Percentiles rank a stretch among this genome's conserved stretches.
These are phyloP conservation scores for Bostrychus sinensis DNA, from an alignment of 2,113 vertebrate species.

Conservation along the genomic window DNA sequence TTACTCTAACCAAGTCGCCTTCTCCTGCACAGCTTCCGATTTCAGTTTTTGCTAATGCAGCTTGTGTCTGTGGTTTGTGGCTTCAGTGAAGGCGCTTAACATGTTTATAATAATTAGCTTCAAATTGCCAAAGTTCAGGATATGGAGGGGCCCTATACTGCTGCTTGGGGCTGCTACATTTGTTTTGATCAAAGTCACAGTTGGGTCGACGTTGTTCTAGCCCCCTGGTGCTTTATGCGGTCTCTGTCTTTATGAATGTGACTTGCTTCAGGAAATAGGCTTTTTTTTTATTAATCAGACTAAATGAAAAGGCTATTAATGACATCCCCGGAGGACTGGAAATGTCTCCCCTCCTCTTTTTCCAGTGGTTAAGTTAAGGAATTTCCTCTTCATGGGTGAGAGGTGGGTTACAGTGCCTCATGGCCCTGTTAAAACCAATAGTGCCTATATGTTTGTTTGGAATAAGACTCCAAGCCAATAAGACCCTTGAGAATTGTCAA, in stretches of 20 bases:
- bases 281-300: slow-evolving; percentile 55
- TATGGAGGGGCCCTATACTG: background rate
- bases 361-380: slow-evolving; percentile 63
- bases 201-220: slow-evolving; percentile 30
- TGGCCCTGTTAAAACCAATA: slow-evolving; percentile 56
- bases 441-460: slow-evolving; percentile 63
- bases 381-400: slow-evolving; percentile 64
- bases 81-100: slow-evolving; percentile 42
- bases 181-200: slow-evolving; percentile 44
- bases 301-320: slow-evolving; percentile 72
- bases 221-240: slow-evolving; percentile 38
- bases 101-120: slow-evolving; percentile 50
- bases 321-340: slow-evolving; percentile 54
- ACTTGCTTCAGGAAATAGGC: slow-evolving; percentile 55
- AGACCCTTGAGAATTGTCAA: slow-evolving; percentile 37
- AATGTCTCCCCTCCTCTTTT: slow-evolving; percentile 43
- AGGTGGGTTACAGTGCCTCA: slow-evolving; percentile 55
- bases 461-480: slow-evolving; percentile 48
- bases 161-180: slow-evolving; percentile 18
- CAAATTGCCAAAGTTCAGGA: slow-evolving; percentile 35
- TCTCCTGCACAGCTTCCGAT: slow-evolving; percentile 15
- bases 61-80: slow-evolving; percentile 48
- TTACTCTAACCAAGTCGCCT: slow-evolving; percentile 1
- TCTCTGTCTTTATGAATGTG: slow-evolving; percentile 58
- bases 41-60: slow-evolving; percentile 27